Conservation (phyloP, 2,888 invertebrate genomes). For the Tetheella fluctuosa region DNA sequence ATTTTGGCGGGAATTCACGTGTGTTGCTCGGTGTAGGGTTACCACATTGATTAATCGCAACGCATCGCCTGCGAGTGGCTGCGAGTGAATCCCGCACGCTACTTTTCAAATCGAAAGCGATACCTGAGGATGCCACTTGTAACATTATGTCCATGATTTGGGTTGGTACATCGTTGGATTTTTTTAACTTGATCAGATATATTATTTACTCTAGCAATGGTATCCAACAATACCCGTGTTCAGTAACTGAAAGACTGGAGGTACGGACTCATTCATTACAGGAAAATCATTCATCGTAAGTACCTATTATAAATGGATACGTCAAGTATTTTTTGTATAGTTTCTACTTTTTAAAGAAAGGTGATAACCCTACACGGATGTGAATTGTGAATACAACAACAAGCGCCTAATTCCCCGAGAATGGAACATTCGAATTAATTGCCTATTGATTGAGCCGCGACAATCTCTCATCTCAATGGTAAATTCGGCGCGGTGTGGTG, state of each 20-base stretch:
- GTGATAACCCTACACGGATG: neutral
- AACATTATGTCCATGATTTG: no score
- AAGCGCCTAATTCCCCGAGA: constrained; percentile 10
- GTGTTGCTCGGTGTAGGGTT: neutral
- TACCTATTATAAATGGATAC: no score
- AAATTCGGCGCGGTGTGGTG: neutral
- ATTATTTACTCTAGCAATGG: no score
- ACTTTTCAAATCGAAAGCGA: constrained; percentile 30
- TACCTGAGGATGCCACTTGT: constrained; percentile 14
- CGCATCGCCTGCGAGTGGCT: constrained; percentile 32
- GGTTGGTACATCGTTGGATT: no score
- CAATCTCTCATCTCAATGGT: constrained; percentile 31
- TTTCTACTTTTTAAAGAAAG: neutral
- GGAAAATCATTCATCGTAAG: no score
- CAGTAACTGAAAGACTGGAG: no score
- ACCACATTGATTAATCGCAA: constrained; percentile 23
- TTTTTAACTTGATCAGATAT: no score
- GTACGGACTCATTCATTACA: no score
- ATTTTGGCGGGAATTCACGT: constrained; percentile 3
- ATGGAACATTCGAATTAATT: constrained; percentile 42
- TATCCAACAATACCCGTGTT: no score
- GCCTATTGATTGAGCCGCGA: constrained; percentile 49
- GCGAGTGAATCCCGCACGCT: constrained; percentile 28
- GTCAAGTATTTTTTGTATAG: no score
- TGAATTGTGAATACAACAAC: constrained; percentile 10